phyloP scores from a whole-genome alignment of 1,140 invertebrate species.

The Calycopis cecrops region DNA sequence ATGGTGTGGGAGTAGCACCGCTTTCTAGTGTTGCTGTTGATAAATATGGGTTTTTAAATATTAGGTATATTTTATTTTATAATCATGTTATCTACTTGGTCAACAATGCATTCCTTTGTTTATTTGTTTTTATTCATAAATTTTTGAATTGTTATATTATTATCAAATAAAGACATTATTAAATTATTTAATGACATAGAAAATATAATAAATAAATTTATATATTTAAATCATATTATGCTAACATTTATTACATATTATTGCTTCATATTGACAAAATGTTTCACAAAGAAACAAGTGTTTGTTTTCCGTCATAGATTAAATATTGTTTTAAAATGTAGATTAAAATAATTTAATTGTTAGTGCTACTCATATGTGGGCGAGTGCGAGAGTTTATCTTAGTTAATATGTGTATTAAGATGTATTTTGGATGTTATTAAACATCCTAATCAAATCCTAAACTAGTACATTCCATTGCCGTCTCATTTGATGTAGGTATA shows the following conservation, averaged over 20 bases:
- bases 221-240: conserved; percentile 16
- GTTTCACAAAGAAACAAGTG: conserved; percentile 2
- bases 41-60: conserved; percentile 19
- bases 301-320: conserved; percentile 10
- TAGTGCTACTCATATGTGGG: conserved; percentile 48
- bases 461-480: conserved; percentile 49
- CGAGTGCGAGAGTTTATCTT: conserved; percentile 47
- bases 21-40: conserved; percentile 28
- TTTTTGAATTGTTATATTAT: conserved; percentile 15
- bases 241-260: background rate
- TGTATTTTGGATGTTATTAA: conserved; percentile 48
- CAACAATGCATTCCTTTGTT: conserved; percentile 12
- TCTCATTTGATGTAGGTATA: conserved; percentile 23
- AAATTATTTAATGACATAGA: conserved; percentile 10
- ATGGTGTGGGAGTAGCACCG: conserved; percentile 45
- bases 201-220: background rate
- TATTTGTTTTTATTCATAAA: conserved; percentile 9
- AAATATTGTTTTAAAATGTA: conserved; percentile 3
- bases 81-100: conserved; percentile 5
- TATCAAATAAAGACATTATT: conserved; percentile 15
- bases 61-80: conserved; percentile 13
- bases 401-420: conserved; percentile 43
- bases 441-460: conserved; percentile 40
- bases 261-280: no score
- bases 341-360: conserved; percentile 20